Evolutionary conservation across 2,113 vertebrate genomes (phyloP), one percentile per base, ranked within the genome.

Genomic region (Halcyon senegalensis): DNA sequence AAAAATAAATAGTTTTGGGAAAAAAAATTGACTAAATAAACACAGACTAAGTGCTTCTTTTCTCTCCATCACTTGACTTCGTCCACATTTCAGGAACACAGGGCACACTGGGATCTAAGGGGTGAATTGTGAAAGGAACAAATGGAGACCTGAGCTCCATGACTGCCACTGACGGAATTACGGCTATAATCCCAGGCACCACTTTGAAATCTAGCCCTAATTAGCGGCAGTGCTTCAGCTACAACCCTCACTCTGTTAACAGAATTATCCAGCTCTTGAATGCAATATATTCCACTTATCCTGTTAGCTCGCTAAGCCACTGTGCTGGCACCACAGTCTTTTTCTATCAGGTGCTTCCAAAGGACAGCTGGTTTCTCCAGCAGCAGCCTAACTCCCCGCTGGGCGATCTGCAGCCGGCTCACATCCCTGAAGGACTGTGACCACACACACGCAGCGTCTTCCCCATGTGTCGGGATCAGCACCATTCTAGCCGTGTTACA

Each of bases 251-350:
- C 74, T 82, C 74, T 77, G 53, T 50, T 90, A 90, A 69, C 55
- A 91, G 93, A 94, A 91, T 96, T 90, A 95, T 67, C 75, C 58
- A 83, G 82, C 87, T 83, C 94, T 83, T 63, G 55, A 94, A 86
- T 63, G 59, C 75, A 91, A 80, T 79, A 50, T 67, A 91, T 51
- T 94, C 85, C 67, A 86, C 50, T 96, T 88, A 96, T 70, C 75
- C 85, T 78, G 85, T 93, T 94, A 95, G 79, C 79, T 86, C 17
- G 37, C 55, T 88, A 95, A 95, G 75, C 72, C 82, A 70, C 60
- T 83, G 55, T 51, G 63, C 55, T 95, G 78, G 91, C 94, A 85
- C 44, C 1, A 2, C 1, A 53, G 58, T 67, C 53, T 70, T 91
- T 58, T 82, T 50, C 70, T 79, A 17, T 90, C 44, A 76, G 82